A percentile compares a stretch with the other conserved stretches of the same genome.
These are phyloP conservation scores for Eupithecia abbreviata DNA, from an alignment of 2,888 invertebrate genomes.

Conservation along the genomic window DNA sequence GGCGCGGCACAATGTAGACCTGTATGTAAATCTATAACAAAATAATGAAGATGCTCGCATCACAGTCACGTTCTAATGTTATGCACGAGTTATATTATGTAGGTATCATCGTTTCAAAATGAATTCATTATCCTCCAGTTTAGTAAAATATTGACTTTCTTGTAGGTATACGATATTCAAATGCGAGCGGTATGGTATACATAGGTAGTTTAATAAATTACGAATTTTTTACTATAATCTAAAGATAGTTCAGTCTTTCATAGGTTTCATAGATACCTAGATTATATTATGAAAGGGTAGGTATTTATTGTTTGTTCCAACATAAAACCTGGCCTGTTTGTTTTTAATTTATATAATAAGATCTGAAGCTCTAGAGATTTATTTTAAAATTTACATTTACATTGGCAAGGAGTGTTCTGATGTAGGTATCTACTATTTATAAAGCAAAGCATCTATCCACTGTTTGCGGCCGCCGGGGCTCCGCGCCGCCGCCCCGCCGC, in stretches of 20 bases:
- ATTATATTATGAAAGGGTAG: no score
- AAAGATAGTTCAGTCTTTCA: neutral
- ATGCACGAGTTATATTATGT: neutral
- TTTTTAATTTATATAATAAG: neutral
- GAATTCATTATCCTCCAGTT: neutral
- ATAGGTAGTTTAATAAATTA: neutral
- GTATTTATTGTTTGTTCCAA: neutral
- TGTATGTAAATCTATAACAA: conserved; percentile 15
- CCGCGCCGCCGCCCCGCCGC: neutral
- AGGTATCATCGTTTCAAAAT: neutral
- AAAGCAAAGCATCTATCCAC: conserved; percentile 8
- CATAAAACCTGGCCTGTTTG: neutral
- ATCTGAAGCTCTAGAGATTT: neutral
- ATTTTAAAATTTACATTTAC: neutral
- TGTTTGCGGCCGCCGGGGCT: conserved; percentile 8
- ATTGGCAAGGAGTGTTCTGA: conserved; percentile 10
- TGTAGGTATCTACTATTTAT: conserved; percentile 18
- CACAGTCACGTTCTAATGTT: conserved; percentile 24
- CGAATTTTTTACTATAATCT: neutral
- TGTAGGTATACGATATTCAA: no score
- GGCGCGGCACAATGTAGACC: conserved; percentile 34
- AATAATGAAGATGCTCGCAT: conserved; percentile 25
- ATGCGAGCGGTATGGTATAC: no score
- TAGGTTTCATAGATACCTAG: neutral
- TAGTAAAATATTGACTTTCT: neutral